A percentile compares a stretch with the other conserved stretches of the same genome.
Evolutionary conservation across 1,140 invertebrate genomes (phyloP).

Genomic region (Diachasmimorpha longicaudata): DNA sequence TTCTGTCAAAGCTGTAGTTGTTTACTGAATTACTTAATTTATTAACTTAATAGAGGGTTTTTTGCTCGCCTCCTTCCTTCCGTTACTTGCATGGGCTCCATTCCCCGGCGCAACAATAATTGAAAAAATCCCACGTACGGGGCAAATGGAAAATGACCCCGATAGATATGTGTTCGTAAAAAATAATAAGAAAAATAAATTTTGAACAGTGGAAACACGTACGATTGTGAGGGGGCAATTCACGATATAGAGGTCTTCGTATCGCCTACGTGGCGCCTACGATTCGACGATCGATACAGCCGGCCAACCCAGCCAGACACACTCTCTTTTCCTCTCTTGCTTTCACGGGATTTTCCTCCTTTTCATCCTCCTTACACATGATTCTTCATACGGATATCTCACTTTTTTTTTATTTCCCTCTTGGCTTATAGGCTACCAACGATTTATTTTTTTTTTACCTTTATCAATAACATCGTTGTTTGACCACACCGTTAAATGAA

Average conservation of each 20-base stretch:
- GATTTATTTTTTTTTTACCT: neutral
- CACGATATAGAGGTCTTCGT: slow-evolving; percentile 30
- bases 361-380: neutral
- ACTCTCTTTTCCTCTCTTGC: slow-evolving; percentile 15
- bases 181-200: slow-evolving; percentile 21
- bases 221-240: slow-evolving; percentile 21
- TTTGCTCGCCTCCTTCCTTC: too few species aligned
- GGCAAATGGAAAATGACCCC: neutral
- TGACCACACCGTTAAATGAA: neutral
- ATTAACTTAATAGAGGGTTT: too few species aligned
- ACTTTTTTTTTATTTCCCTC: neutral
- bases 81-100: neutral
- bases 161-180: slow-evolving; percentile 9
- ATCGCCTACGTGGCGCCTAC: slow-evolving; percentile 31
- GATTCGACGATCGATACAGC: slow-evolving; percentile 30
- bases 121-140: neutral
- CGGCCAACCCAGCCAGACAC: slow-evolving; percentile 28
- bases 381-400: neutral
- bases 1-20: too few species aligned
- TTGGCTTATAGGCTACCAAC: neutral
- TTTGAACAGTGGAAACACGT: neutral
- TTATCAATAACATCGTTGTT: neutral
- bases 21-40: too few species aligned
- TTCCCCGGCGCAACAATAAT: neutral
- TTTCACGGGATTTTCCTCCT: slow-evolving; percentile 1